Evolutionary conservation across 2,888 invertebrate genomes (phyloP).

Genomic region (Marronus borbonicus): DNA sequence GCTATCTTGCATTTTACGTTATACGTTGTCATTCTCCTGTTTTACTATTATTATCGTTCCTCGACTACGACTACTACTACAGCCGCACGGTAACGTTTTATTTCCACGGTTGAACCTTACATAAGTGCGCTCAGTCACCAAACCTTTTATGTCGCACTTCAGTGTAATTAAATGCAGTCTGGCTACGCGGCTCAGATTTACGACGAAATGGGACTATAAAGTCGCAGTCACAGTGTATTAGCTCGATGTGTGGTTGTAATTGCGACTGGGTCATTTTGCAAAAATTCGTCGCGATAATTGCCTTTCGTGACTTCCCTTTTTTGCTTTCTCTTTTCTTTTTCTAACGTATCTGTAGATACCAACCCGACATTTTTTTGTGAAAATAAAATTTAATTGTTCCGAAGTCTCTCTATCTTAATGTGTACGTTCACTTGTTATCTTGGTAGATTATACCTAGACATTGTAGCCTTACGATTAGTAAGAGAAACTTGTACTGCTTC

Average conservation of each 20-base stretch:
- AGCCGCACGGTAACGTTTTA: not conserved
- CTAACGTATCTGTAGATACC: too few relatives aligned
- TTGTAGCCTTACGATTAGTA: too few relatives aligned
- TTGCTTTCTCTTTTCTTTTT: not conserved
- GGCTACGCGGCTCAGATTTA: constrained; percentile 2
- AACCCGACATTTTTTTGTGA: too few relatives aligned
- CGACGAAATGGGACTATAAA: constrained; percentile 19
- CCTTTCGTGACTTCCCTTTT: not conserved
- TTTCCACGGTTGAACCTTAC: not conserved
- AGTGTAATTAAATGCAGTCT: constrained; percentile 27
- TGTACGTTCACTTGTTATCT: too few relatives aligned
- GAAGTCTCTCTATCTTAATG: too few relatives aligned
- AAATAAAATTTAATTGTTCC: too few relatives aligned
- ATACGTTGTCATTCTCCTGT: too few relatives aligned
- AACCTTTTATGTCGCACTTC: constrained; percentile 24
- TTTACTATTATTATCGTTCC: not conserved
- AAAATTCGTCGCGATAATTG: constrained; percentile 3
- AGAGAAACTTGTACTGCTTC: too few relatives aligned
- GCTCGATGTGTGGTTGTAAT: constrained; percentile 4
- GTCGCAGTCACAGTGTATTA: constrained; percentile 2
- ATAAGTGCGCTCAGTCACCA: not conserved
- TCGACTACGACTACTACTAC: not conserved
- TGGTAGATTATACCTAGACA: not conserved
- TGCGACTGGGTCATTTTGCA: not conserved
- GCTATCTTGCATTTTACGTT: constrained; percentile 4